Evolutionary conservation across 2,113 vertebrate species (phyloP), one percentile per base, ranked within the genome.

Genomic region (Paracanthobrama guichenoti): DNA sequence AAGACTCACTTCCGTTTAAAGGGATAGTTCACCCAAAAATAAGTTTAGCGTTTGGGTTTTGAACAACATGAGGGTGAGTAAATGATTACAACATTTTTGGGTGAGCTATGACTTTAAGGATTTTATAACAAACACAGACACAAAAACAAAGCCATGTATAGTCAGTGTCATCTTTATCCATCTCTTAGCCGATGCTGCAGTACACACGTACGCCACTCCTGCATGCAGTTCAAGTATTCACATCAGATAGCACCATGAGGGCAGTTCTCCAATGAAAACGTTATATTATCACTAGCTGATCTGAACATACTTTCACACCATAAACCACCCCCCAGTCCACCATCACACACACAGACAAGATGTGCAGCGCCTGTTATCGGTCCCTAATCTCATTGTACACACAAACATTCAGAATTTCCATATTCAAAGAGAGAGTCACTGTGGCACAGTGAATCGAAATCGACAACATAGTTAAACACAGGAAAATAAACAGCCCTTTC

Each of bases 341-440:
- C 72, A 9, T 26, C 83, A 77, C 77, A 62, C 60, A 69, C 48
- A 73, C n/a, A 60, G 1, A 60, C 55, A 39, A 35, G 7, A 75
- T 9, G 73, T 42, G 53, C 81, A 66, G 77, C 86, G 66, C 62
- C 59, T 84, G 16, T 71, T 75, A 60, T 75, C 59, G 55, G 71
- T 39, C 57, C 44, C 24, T 85, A 22, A 62, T 90, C 85, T 85
- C 85, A 87, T 86, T 59, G 67, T 87, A 86, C 72, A 72, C 74
- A 86, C 72, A 84, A 62, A 55, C 35, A 78, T 20, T 28, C 53
- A 77, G 5, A 20, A 82, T 88, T 86, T 88, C 9, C 73, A 82
- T 84, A 79, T 66, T 82, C 44, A 82, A 82, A 74, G 22, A 76
- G 16, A 76, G 77, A 73, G 39, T 42, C 55, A 60, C 31, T 42